Conservation (phyloP, 2,113 vertebrate genomes). For the Pardalotus punctatus region DNA sequence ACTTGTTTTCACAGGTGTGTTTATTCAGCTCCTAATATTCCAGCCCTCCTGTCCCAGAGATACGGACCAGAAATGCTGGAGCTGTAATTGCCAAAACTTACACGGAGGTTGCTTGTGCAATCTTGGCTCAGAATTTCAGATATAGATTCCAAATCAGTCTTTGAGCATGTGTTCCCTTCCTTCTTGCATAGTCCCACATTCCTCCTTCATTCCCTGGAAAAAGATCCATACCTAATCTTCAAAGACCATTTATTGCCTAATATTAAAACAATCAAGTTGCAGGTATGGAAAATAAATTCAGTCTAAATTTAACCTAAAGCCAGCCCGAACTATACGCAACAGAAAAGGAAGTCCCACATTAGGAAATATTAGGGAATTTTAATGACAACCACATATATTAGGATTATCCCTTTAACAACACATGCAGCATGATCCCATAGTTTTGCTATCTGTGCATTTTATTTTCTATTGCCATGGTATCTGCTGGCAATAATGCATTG, state of each 20-base stretch:
- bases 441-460: background rate
- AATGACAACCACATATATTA: background rate
- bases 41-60: background rate
- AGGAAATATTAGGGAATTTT: background rate
- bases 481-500: background rate
- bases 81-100: background rate
- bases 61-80: background rate
- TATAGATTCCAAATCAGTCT: background rate
- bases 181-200: background rate
- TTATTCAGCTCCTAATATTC: background rate
- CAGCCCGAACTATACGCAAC: background rate
- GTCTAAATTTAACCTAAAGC: background rate
- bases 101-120: background rate
- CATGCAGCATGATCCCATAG: background rate
- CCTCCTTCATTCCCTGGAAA: background rate
- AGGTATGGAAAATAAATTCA: background rate
- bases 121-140: background rate
- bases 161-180: background rate
- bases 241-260: background rate
- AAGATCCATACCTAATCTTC: background rate
- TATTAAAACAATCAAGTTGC: background rate
- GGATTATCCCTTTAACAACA: background rate
- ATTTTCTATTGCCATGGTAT: background rate
- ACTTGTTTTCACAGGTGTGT: fast-evolving
- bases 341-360: background rate